These are phyloP conservation scores for Mormyrus lacerda DNA, from an alignment of 2,113 vertebrate genomes.

Conservation along the genomic window DNA sequence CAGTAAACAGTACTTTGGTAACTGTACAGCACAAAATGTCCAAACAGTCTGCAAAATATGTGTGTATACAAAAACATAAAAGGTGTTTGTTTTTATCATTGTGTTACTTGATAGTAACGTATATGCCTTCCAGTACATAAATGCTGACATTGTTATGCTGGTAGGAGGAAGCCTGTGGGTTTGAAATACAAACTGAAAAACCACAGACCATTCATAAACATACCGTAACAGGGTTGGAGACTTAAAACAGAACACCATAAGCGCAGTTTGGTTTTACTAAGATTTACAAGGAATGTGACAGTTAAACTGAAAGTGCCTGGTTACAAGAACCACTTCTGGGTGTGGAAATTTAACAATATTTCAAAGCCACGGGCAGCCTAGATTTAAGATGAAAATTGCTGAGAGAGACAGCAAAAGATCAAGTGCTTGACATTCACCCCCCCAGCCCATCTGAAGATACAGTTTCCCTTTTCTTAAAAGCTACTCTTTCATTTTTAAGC, in stretches of 20 bases:
- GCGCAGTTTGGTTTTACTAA: neutral
- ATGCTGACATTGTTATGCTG: neutral
- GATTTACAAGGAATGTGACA: neutral
- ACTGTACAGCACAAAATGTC: neutral
- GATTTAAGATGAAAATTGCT: neutral
- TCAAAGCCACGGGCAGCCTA: neutral
- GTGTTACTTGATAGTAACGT: neutral
- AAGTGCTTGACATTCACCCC: neutral
- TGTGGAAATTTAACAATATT: neutral
- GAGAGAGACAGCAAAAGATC: neutral
- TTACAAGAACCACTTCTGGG: neutral
- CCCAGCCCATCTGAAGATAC: neutral
- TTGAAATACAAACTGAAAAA: neutral
- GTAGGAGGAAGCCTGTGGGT: slow-evolving; percentile 17
- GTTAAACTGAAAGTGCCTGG: neutral
- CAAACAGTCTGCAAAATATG: neutral
- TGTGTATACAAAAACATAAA: neutral
- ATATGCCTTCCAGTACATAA: neutral
- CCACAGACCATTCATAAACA: neutral
- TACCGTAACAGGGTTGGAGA: neutral
- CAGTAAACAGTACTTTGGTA: neutral
- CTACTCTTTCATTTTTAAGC: neutral
- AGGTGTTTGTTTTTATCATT: neutral
- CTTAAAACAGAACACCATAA: neutral
- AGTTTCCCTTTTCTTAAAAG: neutral